Percentiles rank a stretch among this genome's conserved stretches.
phyloP scores from a whole-genome alignment of 2,113 vertebrate species.

The Zingel zingel region DNA sequence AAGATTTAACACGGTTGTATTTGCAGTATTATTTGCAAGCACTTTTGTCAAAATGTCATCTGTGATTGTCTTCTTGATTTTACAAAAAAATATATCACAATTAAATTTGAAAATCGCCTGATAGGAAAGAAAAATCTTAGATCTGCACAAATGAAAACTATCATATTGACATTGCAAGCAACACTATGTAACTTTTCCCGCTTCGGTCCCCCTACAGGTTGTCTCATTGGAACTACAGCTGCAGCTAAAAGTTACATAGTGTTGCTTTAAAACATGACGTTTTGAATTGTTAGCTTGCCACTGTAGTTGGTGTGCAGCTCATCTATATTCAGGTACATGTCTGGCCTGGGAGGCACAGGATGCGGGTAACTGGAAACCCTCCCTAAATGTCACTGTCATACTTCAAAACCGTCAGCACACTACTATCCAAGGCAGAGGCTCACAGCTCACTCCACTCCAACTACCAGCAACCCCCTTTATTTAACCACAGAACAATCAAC shows the following conservation, averaged over 20 bases:
- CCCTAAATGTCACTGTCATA: slow-evolving; percentile 80
- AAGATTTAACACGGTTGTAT: neutral
- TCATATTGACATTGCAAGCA: neutral
- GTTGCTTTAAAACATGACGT: slow-evolving; percentile 12
- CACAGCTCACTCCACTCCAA: slow-evolving; percentile 35
- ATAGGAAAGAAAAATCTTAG: neutral
- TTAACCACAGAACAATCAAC: slow-evolving; percentile 60
- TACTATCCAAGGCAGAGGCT: slow-evolving; percentile 55
- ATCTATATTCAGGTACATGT: slow-evolving; percentile 69
- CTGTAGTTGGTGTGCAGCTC: slow-evolving; percentile 25
- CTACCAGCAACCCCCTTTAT: slow-evolving; percentile 38
- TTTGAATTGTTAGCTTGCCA: slow-evolving; percentile 27
- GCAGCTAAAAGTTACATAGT: too few relatives aligned
- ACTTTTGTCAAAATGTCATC: neutral
- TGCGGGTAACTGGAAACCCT: slow-evolving; percentile 76
- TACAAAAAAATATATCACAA: neutral
- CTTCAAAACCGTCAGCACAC: slow-evolving; percentile 78
- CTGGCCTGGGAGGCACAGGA: slow-evolving; percentile 57
- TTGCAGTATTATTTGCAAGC: neutral
- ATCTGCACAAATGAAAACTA: slow-evolving; percentile 20
- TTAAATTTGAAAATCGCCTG: neutral
- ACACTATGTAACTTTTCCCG: too few relatives aligned
- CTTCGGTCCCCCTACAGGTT: too few relatives aligned
- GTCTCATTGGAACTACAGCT: too few relatives aligned
- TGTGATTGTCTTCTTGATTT: neutral